Evolutionary conservation across 1,140 invertebrate species (phyloP).

Genomic region (Drosophila nebulosa): DNA sequence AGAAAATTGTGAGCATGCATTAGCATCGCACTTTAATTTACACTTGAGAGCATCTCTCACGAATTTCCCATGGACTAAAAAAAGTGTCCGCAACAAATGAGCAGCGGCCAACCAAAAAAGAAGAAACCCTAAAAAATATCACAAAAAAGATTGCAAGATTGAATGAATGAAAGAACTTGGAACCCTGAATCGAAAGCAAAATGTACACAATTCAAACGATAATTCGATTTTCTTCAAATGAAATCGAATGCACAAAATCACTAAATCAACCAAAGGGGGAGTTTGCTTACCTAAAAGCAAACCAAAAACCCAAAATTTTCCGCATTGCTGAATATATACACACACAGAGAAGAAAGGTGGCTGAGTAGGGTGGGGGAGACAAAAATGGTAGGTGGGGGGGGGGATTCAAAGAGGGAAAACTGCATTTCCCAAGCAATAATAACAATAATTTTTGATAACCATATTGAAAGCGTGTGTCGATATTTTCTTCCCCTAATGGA

Average conservation of each 20-base stretch:
- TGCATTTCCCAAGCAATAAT: constrained; percentile 74
- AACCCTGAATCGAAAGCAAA: background rate
- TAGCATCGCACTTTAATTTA: constrained; percentile 59
- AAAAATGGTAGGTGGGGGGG: background rate
- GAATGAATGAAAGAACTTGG: background rate
- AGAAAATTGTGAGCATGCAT: constrained; percentile 57
- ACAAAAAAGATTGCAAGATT: background rate
- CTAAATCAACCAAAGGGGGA: constrained; percentile 43
- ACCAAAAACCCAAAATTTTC: constrained; percentile 1
- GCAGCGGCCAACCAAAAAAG: constrained; percentile 38
- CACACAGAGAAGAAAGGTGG: constrained; percentile 1
- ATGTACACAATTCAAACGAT: constrained; percentile 41
- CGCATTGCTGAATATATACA: background rate
- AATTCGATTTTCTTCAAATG: constrained; percentile 78
- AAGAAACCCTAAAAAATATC: constrained; percentile 49
- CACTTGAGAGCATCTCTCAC: constrained; percentile 54
- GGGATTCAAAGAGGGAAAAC: constrained; percentile 1
- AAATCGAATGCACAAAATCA: constrained; percentile 67
- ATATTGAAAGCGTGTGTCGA: constrained; percentile 38
- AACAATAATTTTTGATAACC: constrained; percentile 77
- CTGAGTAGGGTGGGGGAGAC: background rate
- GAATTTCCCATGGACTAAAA: constrained; percentile 33
- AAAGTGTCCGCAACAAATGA: constrained; percentile 78
- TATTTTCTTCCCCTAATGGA: constrained; percentile 45
- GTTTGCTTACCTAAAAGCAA: constrained; percentile 13